Conservation (phyloP, 92 coral and sea anemone genomes). For the Phenganax subtilis region DNA sequence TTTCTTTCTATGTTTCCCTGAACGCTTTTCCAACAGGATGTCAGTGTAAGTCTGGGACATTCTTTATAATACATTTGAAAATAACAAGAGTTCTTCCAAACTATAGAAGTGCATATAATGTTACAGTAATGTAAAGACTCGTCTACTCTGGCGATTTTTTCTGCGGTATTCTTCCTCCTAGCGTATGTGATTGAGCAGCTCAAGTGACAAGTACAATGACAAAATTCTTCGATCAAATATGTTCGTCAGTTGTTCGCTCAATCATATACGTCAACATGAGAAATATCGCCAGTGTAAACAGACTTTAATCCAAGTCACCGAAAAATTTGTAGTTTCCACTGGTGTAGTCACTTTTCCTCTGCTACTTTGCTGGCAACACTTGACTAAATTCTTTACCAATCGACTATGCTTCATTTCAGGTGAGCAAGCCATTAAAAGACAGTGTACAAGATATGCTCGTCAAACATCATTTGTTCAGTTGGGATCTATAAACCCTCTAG, state of each 20-base stretch:
- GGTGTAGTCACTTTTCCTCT: not conserved
- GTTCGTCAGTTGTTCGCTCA: too few species aligned
- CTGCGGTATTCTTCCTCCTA: not conserved
- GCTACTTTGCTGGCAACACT: not conserved
- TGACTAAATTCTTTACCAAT: too few species aligned
- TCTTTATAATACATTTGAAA: not conserved
- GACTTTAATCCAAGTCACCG: too few species aligned
- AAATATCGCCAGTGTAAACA: too few species aligned
- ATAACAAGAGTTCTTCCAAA: not conserved
- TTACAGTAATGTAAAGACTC: too few species aligned
- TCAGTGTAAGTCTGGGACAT: not conserved
- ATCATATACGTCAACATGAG: too few species aligned
- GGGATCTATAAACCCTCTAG: conserved; percentile 64
- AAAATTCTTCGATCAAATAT: too few species aligned
- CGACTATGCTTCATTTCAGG: conserved; percentile 44
- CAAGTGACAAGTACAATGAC: too few species aligned
- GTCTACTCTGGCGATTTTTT: not conserved
- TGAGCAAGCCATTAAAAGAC: conserved; percentile 97
- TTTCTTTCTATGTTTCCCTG: not conserved
- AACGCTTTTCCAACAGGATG: conserved; percentile 14
- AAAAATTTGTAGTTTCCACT: too few species aligned
- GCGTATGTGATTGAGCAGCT: too few species aligned
- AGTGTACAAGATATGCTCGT: conserved; percentile 98
- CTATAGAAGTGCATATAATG: too few species aligned
- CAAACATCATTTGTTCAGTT: conserved; percentile 95